Evolutionary conservation across 2,113 vertebrate species (phyloP), one percentile per base, ranked within the genome.

Genomic region (Pycnonotus jocosus): DNA sequence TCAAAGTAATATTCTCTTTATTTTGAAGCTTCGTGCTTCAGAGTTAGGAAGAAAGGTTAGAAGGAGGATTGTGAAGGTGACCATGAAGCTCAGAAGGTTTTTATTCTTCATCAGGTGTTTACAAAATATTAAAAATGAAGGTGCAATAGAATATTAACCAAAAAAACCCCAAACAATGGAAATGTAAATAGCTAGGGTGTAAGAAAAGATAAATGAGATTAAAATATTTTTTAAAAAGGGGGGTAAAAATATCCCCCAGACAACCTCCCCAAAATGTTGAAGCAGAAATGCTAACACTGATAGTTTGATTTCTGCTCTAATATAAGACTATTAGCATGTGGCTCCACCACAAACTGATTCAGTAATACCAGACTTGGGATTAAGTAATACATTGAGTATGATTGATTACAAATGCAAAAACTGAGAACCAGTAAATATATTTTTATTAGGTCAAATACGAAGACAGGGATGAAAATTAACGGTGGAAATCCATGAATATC

Each of bases 381-480:
- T 84, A 93, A 92, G 76, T 38, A 92, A 84, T 86, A 62, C 37
- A 57, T 90, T 9, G 57, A 61, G 28, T 38, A 53, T 90, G 92
- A 96, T 74, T 88, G 92, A 97, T 95, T 38, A 74, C 28, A 90
- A 70, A 86, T 78, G 28, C 28, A 9, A 90, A 90, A 93, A 86
- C 79, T 68, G 56, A 88, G 65, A 93, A 81, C 64, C n/a, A 95
- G 72, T 81, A 84, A 93, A 97, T 96, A 90, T 78, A 50, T 91
- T 96, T 95, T 95, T 83, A 92, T 93, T 95, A 92, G 92, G 86
- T 93, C 80, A 94, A 92, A 92, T 72, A 57, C 7, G 3, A 93
- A 96, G 90, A 93, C 77, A 92, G 73, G 61, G 85, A 79, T 57
- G 82, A 78, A 88, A 95, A 95, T 95, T 81, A 96, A 92, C 96